Conservation (phyloP, 1,140 invertebrate genomes). For the Piezodorus guildinii region DNA sequence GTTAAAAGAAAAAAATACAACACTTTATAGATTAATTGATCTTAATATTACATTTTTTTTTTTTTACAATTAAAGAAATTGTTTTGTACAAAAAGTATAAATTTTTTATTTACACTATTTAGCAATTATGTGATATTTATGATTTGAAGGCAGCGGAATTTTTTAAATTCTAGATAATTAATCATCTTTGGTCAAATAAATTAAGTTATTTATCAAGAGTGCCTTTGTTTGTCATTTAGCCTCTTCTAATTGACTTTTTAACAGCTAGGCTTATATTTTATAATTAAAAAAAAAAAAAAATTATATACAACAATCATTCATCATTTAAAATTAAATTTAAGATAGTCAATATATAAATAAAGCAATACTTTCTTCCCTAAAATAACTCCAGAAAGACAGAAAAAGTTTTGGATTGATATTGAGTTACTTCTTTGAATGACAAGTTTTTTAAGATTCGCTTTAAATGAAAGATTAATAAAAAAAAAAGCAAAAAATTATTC, state of each 20-base stretch:
- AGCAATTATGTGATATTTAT: neutral
- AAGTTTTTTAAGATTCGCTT: too few species aligned
- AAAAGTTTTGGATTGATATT: too few species aligned
- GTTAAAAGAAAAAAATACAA: neutral
- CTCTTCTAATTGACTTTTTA: neutral
- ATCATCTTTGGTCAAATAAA: neutral
- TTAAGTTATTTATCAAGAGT: neutral
- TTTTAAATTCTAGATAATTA: neutral
- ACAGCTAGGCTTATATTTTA: neutral
- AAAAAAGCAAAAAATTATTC: too few species aligned
- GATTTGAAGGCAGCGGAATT: neutral
- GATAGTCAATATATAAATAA: too few species aligned
- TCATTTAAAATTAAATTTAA: neutral
- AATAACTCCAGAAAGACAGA: too few species aligned
- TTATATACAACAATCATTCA: neutral
- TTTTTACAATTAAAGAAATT: neutral
- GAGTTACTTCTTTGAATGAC: too few species aligned
- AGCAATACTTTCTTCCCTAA: too few species aligned
- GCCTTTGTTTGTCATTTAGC: neutral
- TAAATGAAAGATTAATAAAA: too few species aligned
- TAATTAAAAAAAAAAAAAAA: neutral
- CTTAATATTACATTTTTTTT: neutral
- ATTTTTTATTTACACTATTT: neutral
- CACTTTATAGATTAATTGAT: neutral
- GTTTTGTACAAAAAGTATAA: conserved; percentile 6